These are phyloP conservation scores for Meloidogyne floridensis DNA, from an alignment of 1,140 invertebrate genomes.

Conservation along the genomic window DNA sequence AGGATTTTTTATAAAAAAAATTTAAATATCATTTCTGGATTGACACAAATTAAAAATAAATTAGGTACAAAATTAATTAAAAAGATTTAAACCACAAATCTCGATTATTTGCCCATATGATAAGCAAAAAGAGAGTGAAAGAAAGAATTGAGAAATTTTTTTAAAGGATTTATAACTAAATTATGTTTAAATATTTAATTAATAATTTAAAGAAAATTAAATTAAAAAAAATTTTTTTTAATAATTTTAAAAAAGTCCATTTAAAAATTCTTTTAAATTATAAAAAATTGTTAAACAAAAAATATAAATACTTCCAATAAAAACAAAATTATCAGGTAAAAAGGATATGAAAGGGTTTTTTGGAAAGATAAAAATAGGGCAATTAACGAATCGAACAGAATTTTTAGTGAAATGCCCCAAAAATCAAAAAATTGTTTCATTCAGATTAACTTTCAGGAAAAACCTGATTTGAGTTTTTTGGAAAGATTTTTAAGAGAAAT, in stretches of 20 bases:
- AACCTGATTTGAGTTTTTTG: neutral
- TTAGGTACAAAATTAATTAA: constrained; percentile 8
- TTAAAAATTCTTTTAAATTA: no score
- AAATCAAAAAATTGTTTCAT: neutral
- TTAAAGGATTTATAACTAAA: neutral
- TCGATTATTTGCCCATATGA: neutral
- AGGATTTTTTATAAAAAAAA: neutral
- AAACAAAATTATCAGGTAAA: no score
- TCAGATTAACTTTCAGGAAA: neutral
- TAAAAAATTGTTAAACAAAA: no score
- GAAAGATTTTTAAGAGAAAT: no score
- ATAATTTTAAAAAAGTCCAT: no score
- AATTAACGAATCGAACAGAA: no score
- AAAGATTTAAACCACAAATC: neutral
- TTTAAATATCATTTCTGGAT: neutral
- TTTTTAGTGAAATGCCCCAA: neutral
- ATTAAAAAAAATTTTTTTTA: no score
- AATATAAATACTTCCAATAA: no score
- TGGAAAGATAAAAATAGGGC: no score
- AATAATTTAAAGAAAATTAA: no score
- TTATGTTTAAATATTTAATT: no score
- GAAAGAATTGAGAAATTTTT: neutral
- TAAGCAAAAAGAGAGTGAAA: neutral
- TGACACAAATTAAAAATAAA: neutral
- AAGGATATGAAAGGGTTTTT: no score